These are phyloP conservation scores for Hozukius guyotensis DNA, from an alignment of 2,797 vertebrate species.

Conservation along the genomic window DNA sequence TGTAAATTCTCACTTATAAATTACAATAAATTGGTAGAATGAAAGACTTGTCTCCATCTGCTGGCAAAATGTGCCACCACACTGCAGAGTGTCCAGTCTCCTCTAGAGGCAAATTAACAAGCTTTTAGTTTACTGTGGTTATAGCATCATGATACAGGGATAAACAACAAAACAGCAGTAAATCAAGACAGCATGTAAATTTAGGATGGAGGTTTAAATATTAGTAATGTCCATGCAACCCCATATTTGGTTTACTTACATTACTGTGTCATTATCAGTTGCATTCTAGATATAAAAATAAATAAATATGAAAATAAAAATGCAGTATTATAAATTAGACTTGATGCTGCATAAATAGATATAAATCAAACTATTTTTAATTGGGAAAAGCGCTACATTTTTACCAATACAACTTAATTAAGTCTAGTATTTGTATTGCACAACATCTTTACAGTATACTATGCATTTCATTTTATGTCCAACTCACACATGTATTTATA, in stretches of 20 bases:
- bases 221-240: neutral
- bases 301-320: neutral
- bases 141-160: neutral
- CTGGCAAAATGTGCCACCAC: conserved; percentile 26
- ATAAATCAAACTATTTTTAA: neutral
- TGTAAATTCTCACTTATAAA: neutral
- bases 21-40: neutral
- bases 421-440: neutral
- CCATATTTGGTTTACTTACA: neutral
- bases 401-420: neutral
- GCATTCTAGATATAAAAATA: neutral
- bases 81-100: neutral
- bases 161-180: neutral
- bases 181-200: neutral
- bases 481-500: neutral
- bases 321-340: neutral
- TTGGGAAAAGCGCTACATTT: neutral
- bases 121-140: neutral
- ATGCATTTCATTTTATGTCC: neutral
- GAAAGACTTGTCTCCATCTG: conserved; percentile 54
- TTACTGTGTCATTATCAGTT: neutral
- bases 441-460: neutral
- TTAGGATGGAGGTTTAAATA: neutral
- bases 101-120: neutral
- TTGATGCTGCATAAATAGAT: neutral